These are phyloP conservation scores for Nothoprocta perdicaria DNA, from an alignment of 2,113 vertebrate species.

Conservation along the genomic window DNA sequence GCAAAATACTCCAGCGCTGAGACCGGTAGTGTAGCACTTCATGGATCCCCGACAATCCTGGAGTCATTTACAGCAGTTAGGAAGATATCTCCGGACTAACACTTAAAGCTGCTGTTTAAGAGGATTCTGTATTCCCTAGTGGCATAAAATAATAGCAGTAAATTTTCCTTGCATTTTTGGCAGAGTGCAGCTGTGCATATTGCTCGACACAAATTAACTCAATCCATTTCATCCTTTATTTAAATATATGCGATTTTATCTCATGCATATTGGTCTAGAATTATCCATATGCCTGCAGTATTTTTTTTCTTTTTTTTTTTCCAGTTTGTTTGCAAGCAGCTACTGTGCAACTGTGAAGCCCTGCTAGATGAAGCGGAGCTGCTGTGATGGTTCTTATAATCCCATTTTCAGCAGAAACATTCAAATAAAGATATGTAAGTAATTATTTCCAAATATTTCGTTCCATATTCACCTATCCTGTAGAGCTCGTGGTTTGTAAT, in stretches of 20 bases:
- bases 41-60: neutral
- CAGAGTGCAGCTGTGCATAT: neutral
- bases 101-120: neutral
- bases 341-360: neutral
- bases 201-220: neutral
- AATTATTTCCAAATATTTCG: neutral
- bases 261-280: accelerated
- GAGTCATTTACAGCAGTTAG: neutral
- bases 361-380: neutral
- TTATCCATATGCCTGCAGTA: neutral
- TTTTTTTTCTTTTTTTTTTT: neutral
- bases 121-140: neutral
- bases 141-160: neutral
- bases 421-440: neutral
- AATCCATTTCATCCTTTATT: neutral
- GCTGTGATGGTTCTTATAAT: neutral
- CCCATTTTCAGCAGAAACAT: neutral
- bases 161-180: neutral
- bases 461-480: neutral
- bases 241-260: neutral
- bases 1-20: neutral
- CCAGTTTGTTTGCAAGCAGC: neutral
- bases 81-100: neutral
- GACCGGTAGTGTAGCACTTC: neutral
- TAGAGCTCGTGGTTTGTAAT: neutral